These are phyloP conservation scores for Gymnorhina tibicen DNA, from an alignment of 2,113 vertebrate species.

Conservation along the genomic window DNA sequence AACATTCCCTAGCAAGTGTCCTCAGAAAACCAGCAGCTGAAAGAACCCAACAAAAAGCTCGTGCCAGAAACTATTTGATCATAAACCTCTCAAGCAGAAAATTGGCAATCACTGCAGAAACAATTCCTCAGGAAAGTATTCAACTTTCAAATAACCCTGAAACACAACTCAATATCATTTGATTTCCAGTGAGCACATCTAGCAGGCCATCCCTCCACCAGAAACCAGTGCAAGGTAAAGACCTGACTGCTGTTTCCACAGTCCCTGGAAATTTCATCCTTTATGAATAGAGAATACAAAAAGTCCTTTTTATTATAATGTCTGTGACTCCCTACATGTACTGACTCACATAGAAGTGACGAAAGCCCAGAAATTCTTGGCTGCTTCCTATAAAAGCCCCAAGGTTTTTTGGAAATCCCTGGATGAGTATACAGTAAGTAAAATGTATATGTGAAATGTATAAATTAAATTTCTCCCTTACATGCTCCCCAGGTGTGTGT, in stretches of 20 bases:
- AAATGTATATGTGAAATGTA: neutral
- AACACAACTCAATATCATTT: constrained; percentile 49
- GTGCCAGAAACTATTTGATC: constrained; percentile 68
- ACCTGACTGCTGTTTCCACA: neutral
- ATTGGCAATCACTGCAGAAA: constrained; percentile 77
- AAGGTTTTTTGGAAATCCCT: neutral
- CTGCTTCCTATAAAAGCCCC: neutral
- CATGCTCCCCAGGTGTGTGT: accelerated
- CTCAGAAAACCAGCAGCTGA: constrained; percentile 31
- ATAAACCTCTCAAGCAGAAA: constrained; percentile 79
- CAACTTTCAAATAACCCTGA: constrained; percentile 76
- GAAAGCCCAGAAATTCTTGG: neutral
- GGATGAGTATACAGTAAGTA: neutral
- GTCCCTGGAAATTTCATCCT: neutral
- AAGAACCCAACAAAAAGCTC: constrained; percentile 62
- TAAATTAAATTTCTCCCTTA: neutral
- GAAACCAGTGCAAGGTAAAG: neutral
- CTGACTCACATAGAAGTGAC: neutral
- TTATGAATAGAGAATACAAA: neutral
- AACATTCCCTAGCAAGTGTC: constrained; percentile 35
- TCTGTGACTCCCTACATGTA: neutral
- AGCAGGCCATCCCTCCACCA: neutral
- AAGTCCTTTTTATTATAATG: neutral
- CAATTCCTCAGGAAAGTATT: constrained; percentile 74
- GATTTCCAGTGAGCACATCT: constrained; percentile 21